A percentile compares a stretch with the other conserved stretches of the same genome.
Evolutionary conservation across 2,113 vertebrate species (phyloP).

Genomic region (Catagonus wagneri): DNA sequence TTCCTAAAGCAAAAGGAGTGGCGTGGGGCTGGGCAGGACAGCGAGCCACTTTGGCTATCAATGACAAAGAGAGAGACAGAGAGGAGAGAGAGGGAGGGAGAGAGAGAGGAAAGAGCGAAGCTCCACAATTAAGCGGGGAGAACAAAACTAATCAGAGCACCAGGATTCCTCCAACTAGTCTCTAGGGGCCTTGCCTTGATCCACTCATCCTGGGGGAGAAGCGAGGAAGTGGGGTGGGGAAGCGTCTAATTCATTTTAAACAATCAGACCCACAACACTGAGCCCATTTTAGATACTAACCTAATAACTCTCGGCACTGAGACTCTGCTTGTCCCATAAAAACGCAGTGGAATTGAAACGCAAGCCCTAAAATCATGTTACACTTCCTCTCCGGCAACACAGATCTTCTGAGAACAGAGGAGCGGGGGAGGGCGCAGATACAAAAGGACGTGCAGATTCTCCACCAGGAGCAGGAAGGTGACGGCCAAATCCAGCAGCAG

Average conservation of each 20-base stretch:
- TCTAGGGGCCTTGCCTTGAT: constrained; percentile 68
- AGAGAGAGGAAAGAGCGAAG: constrained; percentile 40
- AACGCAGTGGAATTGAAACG: neutral
- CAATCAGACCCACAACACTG: constrained; percentile 22
- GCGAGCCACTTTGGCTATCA: constrained; percentile 75
- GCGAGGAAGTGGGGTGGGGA: neutral
- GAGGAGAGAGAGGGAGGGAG: neutral
- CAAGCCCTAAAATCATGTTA: neutral
- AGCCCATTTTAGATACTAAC: constrained; percentile 64
- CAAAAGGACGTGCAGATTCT: neutral
- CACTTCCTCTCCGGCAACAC: neutral
- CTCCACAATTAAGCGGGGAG: constrained; percentile 79
- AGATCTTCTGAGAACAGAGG: neutral
- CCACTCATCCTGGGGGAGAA: neutral
- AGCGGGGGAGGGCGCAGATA: neutral
- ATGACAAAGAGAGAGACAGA: constrained; percentile 47
- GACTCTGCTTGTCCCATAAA: constrained; percentile 63
- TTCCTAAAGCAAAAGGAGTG: constrained; percentile 80
- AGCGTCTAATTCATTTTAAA: constrained; percentile 69
- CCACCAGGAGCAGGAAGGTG: constrained; percentile 41
- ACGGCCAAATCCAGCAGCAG: neutral
- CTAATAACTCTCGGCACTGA: constrained; percentile 54
- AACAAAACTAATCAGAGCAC: constrained; percentile 77
- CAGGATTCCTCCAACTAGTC: constrained; percentile 66
- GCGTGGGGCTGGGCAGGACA: constrained; percentile 75